Base-by-base conservation (phyloP, 2,113 vertebrate genomes). In the Panthera uncia region DNA sequence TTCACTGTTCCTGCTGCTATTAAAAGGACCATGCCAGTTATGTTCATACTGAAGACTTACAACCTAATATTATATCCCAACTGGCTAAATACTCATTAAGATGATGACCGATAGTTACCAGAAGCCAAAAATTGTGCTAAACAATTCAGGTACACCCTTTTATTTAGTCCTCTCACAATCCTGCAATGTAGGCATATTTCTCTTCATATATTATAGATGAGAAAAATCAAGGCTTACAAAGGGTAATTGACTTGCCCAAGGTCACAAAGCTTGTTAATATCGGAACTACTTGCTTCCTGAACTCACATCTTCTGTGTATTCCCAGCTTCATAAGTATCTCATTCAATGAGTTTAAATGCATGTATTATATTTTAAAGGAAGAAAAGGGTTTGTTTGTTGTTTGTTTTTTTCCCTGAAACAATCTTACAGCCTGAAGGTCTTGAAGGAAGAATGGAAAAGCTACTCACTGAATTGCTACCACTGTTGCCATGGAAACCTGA, bases 401-500 rank as follows among this genome's bases (percentile, higher is more conserved):
- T 38, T 27, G 29, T 76, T 82, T 48, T 71, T 79, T 68, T 82
- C 1, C 27, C 50, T 68, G 33, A 89, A 95, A 93, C 6, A 93
- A 94, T 92, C 87, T 96, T 92, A 97, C n/a, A 96, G 83, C 76
- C 87, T 96, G 65, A 92, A 95, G 96, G 66, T 96, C 96, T 97
- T 92, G 23, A 96, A 98, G 73, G 94, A 95, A 95, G 88, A 98
- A 84, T 92, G 29, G 21, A 91, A 95, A 95, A 95, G 36, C 45
- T 91, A 71, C 90, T 90, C 69, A 85, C 84, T 79, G 94, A 98
- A 92, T 85, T 45, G n/a, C 95, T 98, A 65, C 80, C 85, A 84
- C 87, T 4, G 90, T 98, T 97, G 87, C 95, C 92, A 21, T 98
- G 96, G 98, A 95, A 98, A 98, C 97, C 65, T 88, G 95, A 82